A percentile compares a stretch with the other conserved stretches of the same genome.
phyloP scores from a whole-genome alignment of 2,888 invertebrate genomes.

The Dinocampus coccinellae region DNA sequence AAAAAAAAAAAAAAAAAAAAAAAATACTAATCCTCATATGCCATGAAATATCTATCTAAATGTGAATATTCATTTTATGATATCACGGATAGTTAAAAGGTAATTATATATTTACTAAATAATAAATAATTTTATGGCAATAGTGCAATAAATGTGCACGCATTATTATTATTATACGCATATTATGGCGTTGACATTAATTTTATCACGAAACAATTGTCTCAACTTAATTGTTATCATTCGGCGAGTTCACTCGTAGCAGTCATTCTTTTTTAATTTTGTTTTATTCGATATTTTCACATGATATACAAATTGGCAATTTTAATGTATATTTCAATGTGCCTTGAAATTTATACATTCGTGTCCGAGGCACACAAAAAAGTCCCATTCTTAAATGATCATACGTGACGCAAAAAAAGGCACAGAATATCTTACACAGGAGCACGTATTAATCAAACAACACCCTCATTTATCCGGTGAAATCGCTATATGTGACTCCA shows the following conservation, averaged over 20 bases:
- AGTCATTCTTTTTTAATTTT: no score
- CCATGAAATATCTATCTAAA: no score
- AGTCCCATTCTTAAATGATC: neutral
- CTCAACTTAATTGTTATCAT: no score
- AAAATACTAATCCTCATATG: no score
- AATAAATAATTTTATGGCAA: neutral
- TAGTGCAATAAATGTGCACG: neutral
- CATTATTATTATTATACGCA: neutral
- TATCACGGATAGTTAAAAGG: neutral
- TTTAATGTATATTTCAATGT: neutral
- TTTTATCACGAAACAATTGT: neutral
- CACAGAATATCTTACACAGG: conserved; percentile 44
- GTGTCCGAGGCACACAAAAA: neutral
- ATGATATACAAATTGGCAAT: conserved; percentile 35
- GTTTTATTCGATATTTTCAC: no score
- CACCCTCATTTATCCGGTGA: conserved; percentile 46
- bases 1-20: no score
- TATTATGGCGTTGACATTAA: neutral
- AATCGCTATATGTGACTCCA: no score
- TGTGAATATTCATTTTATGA: neutral
- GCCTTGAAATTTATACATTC: neutral
- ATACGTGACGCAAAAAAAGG: conserved; percentile 47
- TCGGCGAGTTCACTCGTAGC: no score
- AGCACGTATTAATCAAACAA: conserved; percentile 40
- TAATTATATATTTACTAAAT: neutral